These are phyloP conservation scores for Heliocidaris erythrogramma DNA, from an alignment of 35 echinoderm and acorn worm genomes.

Conservation along the genomic window DNA sequence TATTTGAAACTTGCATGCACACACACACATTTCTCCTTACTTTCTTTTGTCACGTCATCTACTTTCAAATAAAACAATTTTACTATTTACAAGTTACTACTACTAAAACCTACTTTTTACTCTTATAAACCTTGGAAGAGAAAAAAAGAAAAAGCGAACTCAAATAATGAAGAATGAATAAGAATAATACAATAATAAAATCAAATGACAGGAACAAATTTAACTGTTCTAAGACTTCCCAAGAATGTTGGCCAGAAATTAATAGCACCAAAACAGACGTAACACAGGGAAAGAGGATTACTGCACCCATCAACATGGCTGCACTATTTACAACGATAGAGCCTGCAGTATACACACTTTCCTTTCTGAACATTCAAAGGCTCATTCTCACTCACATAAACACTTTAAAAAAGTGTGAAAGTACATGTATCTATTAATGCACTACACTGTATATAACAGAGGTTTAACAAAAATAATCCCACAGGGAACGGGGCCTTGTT, in stretches of 20 bases:
- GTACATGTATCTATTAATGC: not conserved
- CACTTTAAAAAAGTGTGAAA: not conserved
- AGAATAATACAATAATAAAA: not conserved
- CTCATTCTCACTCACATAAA: not conserved
- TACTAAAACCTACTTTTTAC: not conserved
- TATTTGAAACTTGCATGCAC: not conserved
- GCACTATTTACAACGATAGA: not conserved
- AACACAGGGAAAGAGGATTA: not conserved
- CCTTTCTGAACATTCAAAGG: not conserved
- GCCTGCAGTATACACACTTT: not conserved
- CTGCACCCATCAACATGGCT: not conserved
- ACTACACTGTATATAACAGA: not conserved
- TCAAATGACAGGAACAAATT: not conserved
- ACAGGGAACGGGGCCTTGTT: no score
- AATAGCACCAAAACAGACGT: not conserved
- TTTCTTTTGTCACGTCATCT: not conserved
- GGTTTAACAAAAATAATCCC: not conserved
- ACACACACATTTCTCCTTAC: not conserved
- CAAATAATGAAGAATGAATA: not conserved
- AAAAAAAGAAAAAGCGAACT: not conserved
- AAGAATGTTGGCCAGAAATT: slow-evolving; percentile 17
- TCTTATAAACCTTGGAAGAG: not conserved
- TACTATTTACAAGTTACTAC: not conserved
- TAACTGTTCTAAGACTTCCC: not conserved
- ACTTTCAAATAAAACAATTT: not conserved